Evolutionary conservation across 2,113 vertebrate species (phyloP), one percentile per base, ranked within the genome.

Genomic region (Panthera uncia): DNA sequence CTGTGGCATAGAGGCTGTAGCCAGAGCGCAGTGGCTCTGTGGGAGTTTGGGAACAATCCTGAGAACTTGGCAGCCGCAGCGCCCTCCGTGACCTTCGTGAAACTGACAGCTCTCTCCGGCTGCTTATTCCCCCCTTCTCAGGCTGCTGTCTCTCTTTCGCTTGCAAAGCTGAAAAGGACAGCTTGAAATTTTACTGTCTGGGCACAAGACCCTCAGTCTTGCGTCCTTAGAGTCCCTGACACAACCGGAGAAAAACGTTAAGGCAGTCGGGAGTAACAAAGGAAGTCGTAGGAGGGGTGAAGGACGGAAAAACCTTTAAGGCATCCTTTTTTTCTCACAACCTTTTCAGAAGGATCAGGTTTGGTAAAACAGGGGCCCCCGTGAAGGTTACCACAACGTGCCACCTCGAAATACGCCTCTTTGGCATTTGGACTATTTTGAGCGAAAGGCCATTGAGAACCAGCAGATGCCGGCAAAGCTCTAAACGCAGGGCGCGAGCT

Each of bases 21-120:
- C 86, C 96, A 97, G 94, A 96, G 78, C 82, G 92, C 55, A 93
- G 71, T 3, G 25, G 73, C 89, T 50, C 94, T 4, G 82, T 94
- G 52, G 83, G 94, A 89, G 82, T 82, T 38, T 98, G 96, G 96
- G 94, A 96, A 81, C 81, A 89, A 79, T 91, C 92, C 97, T 83
- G 23, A 95, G 85, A 86, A 91, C 73, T 89, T 95, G 98, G 97
- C 95, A 97, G 66, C 19, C 86, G 80, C 69, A 76, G 23, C 65
- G 55, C 23, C 69, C 73, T 94, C 83, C 73, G 1, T 93, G 97
- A 98, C 97, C 97, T 98, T 95, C 95, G 74, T 74, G 89, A 91
- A 94, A 66, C 31, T 82, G 86, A 69, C 50, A 68, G 86, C 79
- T 94, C 71, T 10, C 25, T 33, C 29, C 1, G 48, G 52, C 79